Evolutionary conservation across 2,113 vertebrate genomes (phyloP), one percentile per base, ranked within the genome.

Genomic region (Chinchilla lanigera): DNA sequence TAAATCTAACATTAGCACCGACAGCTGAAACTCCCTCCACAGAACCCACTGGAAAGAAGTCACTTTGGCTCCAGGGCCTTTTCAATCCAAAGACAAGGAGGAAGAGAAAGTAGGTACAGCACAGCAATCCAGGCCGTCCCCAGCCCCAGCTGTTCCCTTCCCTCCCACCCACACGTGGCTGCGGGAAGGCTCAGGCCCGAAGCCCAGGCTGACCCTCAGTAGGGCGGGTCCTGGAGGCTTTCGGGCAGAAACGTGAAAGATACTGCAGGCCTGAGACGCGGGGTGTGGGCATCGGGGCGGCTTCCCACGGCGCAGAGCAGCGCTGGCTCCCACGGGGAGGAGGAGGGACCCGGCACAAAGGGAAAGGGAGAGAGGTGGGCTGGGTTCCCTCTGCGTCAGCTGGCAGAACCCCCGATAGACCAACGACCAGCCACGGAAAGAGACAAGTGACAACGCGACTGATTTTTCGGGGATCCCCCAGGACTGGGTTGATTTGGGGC

Each of bases 381-480:
- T 20, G 58, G 26, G 38, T 41, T 81, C 75, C 65, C 75, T 41
- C 54, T 63, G 11, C 24, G 6, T 30, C 16, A 5, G 63, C 82
- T 14, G 50, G 38, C 61, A 63, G 54, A 44, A 20, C 8, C 47
- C 86, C 90, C 92, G 47, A 58, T 44, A 69, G 73, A 86, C 17
- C 5, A 75, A 71, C 19, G 60, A 24, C 33, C 60, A n/a, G 84
- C 63, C 28, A 87, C 11, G 20, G 44, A 87, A 56, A 9, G 26
- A 96, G 60, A 86, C 60, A 81, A 19, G 41, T 80, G 73, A 86
- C 93, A 75, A 10, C 56, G 71, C 80, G 96, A 93, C 71, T 84
- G 84, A 93, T 94, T 93, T 82, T 71, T 86, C 44, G 61, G 83
- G 4, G 93, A 56, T 86, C 93, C 78, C 86, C 92, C 83, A 84